These are phyloP conservation scores for Otolemur crassicaudatus DNA, from an alignment of 2,797 vertebrate species.

Conservation along the genomic window DNA sequence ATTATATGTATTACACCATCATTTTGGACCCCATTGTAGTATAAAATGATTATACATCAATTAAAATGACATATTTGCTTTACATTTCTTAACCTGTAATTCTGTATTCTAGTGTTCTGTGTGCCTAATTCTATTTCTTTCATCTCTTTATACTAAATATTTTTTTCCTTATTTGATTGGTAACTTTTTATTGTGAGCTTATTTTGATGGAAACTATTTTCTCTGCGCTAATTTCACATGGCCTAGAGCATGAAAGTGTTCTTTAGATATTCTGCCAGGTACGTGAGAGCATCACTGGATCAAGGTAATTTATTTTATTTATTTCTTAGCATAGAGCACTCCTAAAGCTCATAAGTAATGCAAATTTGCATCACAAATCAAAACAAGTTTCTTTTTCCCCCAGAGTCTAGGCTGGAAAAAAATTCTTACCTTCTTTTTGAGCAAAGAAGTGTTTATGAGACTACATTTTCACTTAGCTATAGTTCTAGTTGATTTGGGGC, in stretches of 20 bases:
- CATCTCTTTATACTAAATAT: neutral
- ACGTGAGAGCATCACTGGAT: neutral
- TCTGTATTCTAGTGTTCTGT: neutral
- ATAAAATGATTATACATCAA: too few species aligned
- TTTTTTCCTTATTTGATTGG: neutral
- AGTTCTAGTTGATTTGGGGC: neutral
- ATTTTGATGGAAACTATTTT: neutral
- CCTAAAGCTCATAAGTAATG: neutral
- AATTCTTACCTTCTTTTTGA: neutral
- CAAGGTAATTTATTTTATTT: slow-evolving; percentile 13
- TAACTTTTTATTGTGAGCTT: slow-evolving; percentile 11
- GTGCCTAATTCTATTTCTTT: neutral
- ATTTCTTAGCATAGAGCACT: neutral
- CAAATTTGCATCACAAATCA: neutral
- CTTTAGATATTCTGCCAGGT: neutral
- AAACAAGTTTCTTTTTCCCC: neutral
- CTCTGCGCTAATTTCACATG: neutral
- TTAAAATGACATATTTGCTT: neutral
- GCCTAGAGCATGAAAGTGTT: neutral
- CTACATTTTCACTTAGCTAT: neutral
- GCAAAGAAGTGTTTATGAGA: neutral
- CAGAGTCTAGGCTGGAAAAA: neutral
- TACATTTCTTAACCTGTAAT: neutral
- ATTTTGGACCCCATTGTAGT: too few species aligned
- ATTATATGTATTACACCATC: too few species aligned